Base-by-base conservation (phyloP, 2,113 vertebrate species). In the Aphyosemion australe region DNA sequence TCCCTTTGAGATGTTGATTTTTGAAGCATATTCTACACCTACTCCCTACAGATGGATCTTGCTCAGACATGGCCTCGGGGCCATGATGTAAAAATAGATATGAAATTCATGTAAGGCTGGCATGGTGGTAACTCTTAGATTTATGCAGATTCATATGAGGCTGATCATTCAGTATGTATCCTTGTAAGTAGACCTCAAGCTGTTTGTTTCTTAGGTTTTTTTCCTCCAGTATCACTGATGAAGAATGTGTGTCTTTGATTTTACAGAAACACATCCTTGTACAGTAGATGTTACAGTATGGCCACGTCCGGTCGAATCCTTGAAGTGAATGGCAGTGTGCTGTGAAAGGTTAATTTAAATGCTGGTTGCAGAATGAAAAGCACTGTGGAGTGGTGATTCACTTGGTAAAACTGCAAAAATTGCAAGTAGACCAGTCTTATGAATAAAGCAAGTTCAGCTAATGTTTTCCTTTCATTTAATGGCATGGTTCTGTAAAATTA, bases 1-100 rank as follows among this genome's bases (percentile, higher is more conserved):
- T 72, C 65, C 69, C 59, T 82, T 79, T 83, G 72, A 84, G 75
- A 78, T 84, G 81, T 72, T 70, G 75, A 86, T 81, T 68, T 37
- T 57, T 20, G 56, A 79, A 63, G 72, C 76, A 74, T 39, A 37
- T 48, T 57, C 78, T 55, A 57, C 34, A 69, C 53, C 20, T 51
- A 39, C 49, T 45, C 64, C 72, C 78, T 63, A 47, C 79, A 71
- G 77, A 53, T 73, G 14, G 57, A 78, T 61, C 82, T 80, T 83
- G 76, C 82, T 75, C 66, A 72, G 67, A 88, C 69, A 72, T 85
- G 69, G 60, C 79, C 78, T 69, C 47, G 20, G 65, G 83, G 70
- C 53, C 56, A 59, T 31, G 57, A 56, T 56, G 55, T 80, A 77
- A 82, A 84, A 85, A 68, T 74, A 66, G 80, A 90, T 82, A 34